phyloP scores from a whole-genome alignment of 2,888 invertebrate genomes.

The Euplexia lucipara region DNA sequence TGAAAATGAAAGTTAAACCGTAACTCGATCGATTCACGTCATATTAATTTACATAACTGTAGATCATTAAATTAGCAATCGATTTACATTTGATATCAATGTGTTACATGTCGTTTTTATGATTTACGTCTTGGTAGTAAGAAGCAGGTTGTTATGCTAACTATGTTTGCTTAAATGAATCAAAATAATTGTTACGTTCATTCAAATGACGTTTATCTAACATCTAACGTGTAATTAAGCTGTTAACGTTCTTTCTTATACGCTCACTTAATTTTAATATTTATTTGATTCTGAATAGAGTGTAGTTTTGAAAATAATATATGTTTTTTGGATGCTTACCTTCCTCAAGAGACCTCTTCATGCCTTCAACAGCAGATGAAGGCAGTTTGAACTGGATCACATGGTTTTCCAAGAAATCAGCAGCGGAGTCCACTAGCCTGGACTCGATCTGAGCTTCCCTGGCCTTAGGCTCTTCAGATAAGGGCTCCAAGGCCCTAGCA shows the following conservation, averaged over 20 bases:
- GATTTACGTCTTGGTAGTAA: slow-evolving; percentile 2
- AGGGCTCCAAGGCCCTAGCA: slow-evolving; percentile 91
- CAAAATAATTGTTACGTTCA: slow-evolving; percentile 10
- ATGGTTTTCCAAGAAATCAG: slow-evolving; percentile 95
- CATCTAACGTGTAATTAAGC: slow-evolving; percentile 39
- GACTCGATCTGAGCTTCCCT: slow-evolving; percentile 94
- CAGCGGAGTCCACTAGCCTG: slow-evolving; percentile 94
- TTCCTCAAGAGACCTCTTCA: slow-evolving; percentile 95
- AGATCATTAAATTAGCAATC: slow-evolving; percentile 7
- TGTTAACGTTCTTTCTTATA: slow-evolving; percentile 30
- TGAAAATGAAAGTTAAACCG: slow-evolving; percentile 28
- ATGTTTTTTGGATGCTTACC: slow-evolving; percentile 87
- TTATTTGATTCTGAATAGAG: slow-evolving; percentile 6
- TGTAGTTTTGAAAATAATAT: not conserved
- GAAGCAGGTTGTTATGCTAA: slow-evolving; percentile 17
- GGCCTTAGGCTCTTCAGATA: slow-evolving; percentile 94
- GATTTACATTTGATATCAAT: slow-evolving; percentile 25
- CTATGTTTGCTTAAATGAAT: slow-evolving; percentile 19
- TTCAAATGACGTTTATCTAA: slow-evolving; percentile 26
- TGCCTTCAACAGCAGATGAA: slow-evolving; percentile 93
- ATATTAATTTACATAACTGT: slow-evolving; percentile 23
- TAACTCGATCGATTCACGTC: not conserved
- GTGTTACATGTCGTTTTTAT: not conserved
- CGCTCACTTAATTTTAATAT: slow-evolving; percentile 28
- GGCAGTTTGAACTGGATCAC: slow-evolving; percentile 96